Evolutionary conservation across 2,888 invertebrate species (phyloP).

Genomic region (Pammene aurita): DNA sequence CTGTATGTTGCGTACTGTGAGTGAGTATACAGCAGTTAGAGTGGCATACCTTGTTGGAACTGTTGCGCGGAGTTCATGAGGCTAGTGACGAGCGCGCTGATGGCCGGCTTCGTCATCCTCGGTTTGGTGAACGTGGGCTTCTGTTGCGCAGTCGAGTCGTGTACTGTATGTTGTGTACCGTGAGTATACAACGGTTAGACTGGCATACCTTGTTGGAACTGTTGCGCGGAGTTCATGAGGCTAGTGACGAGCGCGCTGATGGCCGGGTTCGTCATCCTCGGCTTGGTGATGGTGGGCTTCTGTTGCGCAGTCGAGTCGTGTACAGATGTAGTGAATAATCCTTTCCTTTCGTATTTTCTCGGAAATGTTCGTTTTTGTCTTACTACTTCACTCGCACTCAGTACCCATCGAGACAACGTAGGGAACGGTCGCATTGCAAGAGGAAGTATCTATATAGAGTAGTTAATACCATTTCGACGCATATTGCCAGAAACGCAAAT

Average conservation of each 20-base stretch:
- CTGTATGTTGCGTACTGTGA: conserved; percentile 73
- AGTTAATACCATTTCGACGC: too few relatives aligned
- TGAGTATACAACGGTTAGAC: too few relatives aligned
- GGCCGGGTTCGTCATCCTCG: conserved; percentile 84
- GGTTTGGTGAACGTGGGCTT: conserved; percentile 81
- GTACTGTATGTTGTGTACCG: conserved; percentile 77
- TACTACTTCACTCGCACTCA: conserved; percentile 82
- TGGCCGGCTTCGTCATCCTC: conserved; percentile 85
- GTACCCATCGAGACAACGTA: too few relatives aligned
- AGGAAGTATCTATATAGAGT: too few relatives aligned
- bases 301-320: conserved; percentile 74
- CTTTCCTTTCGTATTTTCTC: too few relatives aligned
- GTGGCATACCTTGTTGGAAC: conserved; percentile 85
- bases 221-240: conserved; percentile 92
- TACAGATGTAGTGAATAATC: conserved; percentile 68
- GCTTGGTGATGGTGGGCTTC: conserved; percentile 79
- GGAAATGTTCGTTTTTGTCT: too few relatives aligned
- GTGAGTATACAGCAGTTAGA: background rate
- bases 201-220: conserved; percentile 86
- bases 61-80: conserved; percentile 93
- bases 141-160: conserved; percentile 75
- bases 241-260: conserved; percentile 91
- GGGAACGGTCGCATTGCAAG: too few relatives aligned
- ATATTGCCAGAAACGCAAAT: too few relatives aligned
- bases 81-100: conserved; percentile 90